phyloP scores from a whole-genome alignment of 1,140 invertebrate species.

The Papilio dardanus region DNA sequence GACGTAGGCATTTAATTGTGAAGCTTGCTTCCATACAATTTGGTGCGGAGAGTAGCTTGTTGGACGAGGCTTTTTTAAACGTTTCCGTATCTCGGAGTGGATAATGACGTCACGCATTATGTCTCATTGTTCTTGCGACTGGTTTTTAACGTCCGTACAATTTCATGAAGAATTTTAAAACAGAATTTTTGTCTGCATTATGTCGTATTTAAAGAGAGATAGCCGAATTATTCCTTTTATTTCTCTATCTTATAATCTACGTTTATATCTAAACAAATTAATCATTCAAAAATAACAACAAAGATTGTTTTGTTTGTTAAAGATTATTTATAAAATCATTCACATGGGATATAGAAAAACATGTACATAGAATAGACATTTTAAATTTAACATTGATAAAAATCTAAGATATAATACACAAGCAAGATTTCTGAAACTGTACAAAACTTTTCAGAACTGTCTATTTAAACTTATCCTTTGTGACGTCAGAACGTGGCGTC shows the following conservation, averaged over 20 bases:
- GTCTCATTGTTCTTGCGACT: constrained; percentile 12
- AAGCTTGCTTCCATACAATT: background rate
- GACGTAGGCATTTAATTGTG: background rate
- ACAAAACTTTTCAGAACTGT: constrained; percentile 11
- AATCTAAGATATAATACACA: background rate
- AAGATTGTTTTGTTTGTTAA: background rate
- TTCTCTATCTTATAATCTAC: background rate
- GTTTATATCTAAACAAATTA: background rate
- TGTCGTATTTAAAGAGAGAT: background rate
- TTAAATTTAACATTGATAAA: too few species aligned
- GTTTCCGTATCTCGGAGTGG: constrained; percentile 28
- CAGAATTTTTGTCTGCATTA: background rate
- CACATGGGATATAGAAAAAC: too few species aligned
- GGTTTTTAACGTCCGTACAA: constrained; percentile 1
- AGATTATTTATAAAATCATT: too few species aligned
- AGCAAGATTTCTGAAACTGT: constrained; percentile 5
- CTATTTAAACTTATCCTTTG: constrained; percentile 10
- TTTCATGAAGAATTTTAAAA: constrained; percentile 1
- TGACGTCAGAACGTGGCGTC: constrained; percentile 4
- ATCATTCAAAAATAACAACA: background rate
- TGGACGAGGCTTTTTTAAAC: constrained; percentile 27
- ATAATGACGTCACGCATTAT: constrained; percentile 31
- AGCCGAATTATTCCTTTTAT: background rate
- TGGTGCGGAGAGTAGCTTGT: constrained; percentile 15
- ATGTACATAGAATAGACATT: too few species aligned